These are phyloP conservation scores for Hippocampus comes DNA, from an alignment of 2,113 vertebrate genomes.

Conservation along the genomic window DNA sequence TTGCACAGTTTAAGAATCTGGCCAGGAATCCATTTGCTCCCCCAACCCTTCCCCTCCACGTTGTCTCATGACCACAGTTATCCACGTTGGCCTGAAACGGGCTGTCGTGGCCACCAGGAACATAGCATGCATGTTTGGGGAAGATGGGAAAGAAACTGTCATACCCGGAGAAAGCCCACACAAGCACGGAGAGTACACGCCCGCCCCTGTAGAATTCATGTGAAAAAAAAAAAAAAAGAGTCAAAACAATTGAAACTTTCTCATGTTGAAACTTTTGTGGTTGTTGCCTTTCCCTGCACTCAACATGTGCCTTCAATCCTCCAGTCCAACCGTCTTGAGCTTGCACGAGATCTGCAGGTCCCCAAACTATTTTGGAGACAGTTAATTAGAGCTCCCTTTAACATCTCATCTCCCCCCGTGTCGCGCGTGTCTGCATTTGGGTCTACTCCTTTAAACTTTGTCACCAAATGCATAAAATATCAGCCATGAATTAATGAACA, in stretches of 20 bases:
- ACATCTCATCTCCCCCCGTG: constrained; percentile 21
- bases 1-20: no score
- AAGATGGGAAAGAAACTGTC: not conserved
- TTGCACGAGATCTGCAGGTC: constrained; percentile 14
- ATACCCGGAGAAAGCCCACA: not conserved
- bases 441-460: constrained; percentile 52
- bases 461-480: constrained; percentile 68
- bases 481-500: constrained; percentile 76
- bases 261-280: constrained; percentile 2
- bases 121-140: not conserved
- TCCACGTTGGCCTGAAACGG: no score
- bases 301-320: constrained; percentile 8
- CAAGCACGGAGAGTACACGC: not conserved
- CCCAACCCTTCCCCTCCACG: no score
- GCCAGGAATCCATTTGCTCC: no score
- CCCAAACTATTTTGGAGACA: constrained; percentile 22
- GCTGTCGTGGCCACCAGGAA: no score
- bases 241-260: not conserved
- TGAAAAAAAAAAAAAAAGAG: not conserved
- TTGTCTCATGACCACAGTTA: no score
- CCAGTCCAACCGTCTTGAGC: constrained; percentile 1
- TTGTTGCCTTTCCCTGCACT: constrained; percentile 6
- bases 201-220: not conserved
- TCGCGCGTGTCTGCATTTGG: constrained; percentile 39
- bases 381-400: constrained; percentile 23